Evolutionary conservation across 2,888 invertebrate genomes (phyloP).

Genomic region (Hybos culiciformis): DNA sequence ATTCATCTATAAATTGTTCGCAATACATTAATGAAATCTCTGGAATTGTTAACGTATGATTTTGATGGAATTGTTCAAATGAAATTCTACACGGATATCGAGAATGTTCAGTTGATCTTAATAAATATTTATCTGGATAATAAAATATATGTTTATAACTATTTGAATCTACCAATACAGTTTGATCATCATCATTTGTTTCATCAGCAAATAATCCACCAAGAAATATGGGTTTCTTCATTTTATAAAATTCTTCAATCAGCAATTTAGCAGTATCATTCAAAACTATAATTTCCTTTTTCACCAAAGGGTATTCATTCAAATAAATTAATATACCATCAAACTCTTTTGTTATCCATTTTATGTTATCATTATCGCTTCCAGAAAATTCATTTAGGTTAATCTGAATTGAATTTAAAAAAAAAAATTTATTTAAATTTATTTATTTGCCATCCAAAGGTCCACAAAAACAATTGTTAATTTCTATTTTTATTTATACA

Average conservation of each 20-base stretch:
- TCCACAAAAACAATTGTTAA: too few species aligned
- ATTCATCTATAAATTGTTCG: conserved; percentile 15
- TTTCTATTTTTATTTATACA: too few species aligned
- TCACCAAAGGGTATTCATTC: not conserved
- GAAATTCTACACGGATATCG: too few species aligned
- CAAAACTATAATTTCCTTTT: not conserved
- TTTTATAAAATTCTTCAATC: conserved; percentile 1
- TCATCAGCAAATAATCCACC: not conserved
- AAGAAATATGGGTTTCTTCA: conserved; percentile 2
- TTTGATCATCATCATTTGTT: not conserved
- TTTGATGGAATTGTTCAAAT: not conserved
- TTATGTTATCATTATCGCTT: too few species aligned
- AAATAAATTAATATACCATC: not conserved
- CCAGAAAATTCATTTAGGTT: too few species aligned
- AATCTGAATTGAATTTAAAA: too few species aligned
- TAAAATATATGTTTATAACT: conserved; percentile 9
- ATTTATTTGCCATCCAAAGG: too few species aligned
- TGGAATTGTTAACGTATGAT: not conserved
- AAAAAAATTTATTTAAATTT: too few species aligned
- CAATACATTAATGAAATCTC: too few species aligned
- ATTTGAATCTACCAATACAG: not conserved
- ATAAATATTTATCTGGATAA: conserved; percentile 27
- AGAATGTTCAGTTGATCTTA: too few species aligned
- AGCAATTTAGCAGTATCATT: not conserved
- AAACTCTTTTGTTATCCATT: not conserved